Conservation (phyloP, 23 tunicate species). For the Aplidium turbinatum region DNA sequence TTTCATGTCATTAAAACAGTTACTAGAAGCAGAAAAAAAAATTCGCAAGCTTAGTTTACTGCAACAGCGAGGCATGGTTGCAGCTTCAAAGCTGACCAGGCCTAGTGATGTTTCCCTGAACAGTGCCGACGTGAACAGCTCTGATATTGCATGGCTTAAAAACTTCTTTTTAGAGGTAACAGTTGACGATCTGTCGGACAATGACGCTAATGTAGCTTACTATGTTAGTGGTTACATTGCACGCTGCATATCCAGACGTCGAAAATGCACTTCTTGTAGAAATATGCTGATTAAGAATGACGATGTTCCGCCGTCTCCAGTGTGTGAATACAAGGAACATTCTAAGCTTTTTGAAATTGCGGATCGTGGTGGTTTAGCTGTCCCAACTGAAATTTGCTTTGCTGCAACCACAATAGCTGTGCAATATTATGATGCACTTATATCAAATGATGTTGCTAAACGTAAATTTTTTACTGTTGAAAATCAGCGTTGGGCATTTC, state of each 20-base stretch:
- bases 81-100: background rate
- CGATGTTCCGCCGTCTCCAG: background rate
- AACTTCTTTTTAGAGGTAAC: background rate
- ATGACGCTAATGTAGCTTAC: background rate
- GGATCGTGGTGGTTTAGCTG: slow-evolving; percentile 2
- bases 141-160: background rate
- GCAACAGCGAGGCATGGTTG: background rate
- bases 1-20: slow-evolving; percentile 6
- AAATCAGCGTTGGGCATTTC: slow-evolving; percentile 8
- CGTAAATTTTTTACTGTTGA: background rate
- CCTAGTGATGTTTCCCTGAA: background rate
- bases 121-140: no score
- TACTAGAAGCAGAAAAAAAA: slow-evolving; percentile 5
- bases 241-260: background rate
- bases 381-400: slow-evolving; percentile 2
- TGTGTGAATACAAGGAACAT: background rate
- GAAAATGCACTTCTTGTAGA: background rate
- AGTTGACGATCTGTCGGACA: background rate
- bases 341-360: slow-evolving; percentile 2
- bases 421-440: background rate
- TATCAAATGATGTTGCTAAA: slow-evolving; percentile 4
- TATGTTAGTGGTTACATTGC: slow-evolving; percentile 22
- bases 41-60: slow-evolving; percentile 1
- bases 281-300: background rate
- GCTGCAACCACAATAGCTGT: slow-evolving; percentile 6